Evolutionary conservation across 2,113 vertebrate genomes (phyloP).

Genomic region (Otocyon megalotis): DNA sequence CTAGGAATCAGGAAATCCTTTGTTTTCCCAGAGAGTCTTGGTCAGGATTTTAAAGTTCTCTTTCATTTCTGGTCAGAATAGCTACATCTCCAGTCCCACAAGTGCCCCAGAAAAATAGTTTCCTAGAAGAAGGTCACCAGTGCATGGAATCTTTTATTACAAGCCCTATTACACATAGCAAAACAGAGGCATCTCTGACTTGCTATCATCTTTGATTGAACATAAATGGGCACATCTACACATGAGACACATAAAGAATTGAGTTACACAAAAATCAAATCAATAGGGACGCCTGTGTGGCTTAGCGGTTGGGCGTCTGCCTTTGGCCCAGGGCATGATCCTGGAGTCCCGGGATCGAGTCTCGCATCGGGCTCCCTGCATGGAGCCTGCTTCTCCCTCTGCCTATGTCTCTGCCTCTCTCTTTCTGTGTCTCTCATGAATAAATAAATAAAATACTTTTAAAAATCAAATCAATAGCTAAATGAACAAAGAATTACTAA

Average conservation of each 20-base stretch:
- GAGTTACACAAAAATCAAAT: background rate
- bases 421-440: background rate
- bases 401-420: background rate
- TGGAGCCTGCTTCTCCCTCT: background rate
- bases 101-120: background rate
- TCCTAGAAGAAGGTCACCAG: background rate
- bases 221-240: background rate
- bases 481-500: background rate
- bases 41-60: background rate
- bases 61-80: background rate
- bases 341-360: background rate
- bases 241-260: background rate
- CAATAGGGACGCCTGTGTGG: background rate
- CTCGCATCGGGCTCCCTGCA: background rate
- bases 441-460: background rate
- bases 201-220: background rate
- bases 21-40: background rate
- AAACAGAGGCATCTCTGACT: background rate
- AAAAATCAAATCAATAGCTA: background rate
- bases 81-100: background rate
- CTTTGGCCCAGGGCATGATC: background rate
- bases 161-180: background rate
- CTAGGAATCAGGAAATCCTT: slow-evolving; percentile 21
- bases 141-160: background rate
- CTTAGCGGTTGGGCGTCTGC: background rate